Base-by-base conservation (phyloP, 2,113 vertebrate genomes). In the Austrofundulus limnaeus region DNA sequence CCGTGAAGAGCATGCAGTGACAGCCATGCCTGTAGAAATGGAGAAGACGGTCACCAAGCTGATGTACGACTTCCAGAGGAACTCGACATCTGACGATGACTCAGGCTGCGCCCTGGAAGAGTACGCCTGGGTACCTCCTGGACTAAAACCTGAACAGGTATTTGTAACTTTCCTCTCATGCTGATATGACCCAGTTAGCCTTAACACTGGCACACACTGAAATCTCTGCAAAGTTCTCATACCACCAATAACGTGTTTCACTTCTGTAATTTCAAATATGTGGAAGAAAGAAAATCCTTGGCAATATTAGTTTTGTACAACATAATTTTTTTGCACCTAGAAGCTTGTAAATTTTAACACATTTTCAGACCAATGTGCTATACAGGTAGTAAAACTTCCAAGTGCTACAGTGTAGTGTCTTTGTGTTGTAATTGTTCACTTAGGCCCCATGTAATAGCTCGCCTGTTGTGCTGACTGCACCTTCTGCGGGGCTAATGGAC, bases 11-110 rank as follows among this genome's bases (percentile, higher is more conserved):
- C 97, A 98, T 94, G 94, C 94, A 66, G 95, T 95, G 82, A 96
- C 94, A 23, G 92, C 90, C 87, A 96, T 98, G 96, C 95, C 97
- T 38, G 90, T 98, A 88, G 97, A 98, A 91, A 98, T 98, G 97
- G 97, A 99, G 93, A 99, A 99, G 91, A 97, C 96, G 0, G 95
- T 98, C 87, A 97, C 94, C 23, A 98, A 99, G 84, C 94, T 98
- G 89, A 96, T 98, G 95, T 98, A 98, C 80, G 97, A 98, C 92
- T 99, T 99, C 92, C 97, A 99, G 93, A 94, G 97, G 89, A 99
- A 98, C 88, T 98, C 97, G 0, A 98, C 96, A 62, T 99, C 97
- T 0, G 97, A 99, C 0, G 97, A 99, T 0, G 97, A 99, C 85
- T 98, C 97, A 0, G 97, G 97, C 82, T 99, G 97, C 19, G 97